Evolutionary conservation across 2,797 vertebrate species (phyloP).

Genomic region (Gallirallus australis): DNA sequence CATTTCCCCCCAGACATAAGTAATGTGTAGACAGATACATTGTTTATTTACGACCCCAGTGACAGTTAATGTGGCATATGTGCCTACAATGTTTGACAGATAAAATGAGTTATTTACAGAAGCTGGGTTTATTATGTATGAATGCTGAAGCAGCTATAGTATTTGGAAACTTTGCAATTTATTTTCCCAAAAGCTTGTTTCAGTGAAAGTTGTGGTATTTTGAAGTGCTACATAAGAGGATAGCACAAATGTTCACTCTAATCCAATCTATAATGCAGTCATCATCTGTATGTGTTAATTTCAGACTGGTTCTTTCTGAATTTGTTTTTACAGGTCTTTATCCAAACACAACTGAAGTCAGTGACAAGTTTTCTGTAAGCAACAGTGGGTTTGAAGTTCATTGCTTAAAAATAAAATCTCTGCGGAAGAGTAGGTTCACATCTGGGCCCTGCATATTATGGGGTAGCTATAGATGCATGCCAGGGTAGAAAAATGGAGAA

Average conservation of each 20-base stretch:
- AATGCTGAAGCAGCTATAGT: constrained; percentile 38
- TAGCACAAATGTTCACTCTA: background rate
- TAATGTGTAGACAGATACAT: constrained; percentile 48
- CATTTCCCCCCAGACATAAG: constrained; percentile 51
- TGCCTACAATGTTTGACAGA: constrained; percentile 57
- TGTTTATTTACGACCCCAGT: constrained; percentile 65
- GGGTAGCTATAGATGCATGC: background rate
- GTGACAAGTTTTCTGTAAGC: background rate
- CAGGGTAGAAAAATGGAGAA: background rate
- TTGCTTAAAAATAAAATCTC: background rate
- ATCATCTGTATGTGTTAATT: background rate
- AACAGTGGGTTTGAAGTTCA: background rate
- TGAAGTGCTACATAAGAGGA: background rate
- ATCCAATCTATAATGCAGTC: background rate
- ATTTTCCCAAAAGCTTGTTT: constrained; percentile 36
- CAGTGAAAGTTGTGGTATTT: background rate
- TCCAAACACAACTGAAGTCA: background rate
- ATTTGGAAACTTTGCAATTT: constrained; percentile 33
- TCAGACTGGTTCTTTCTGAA: background rate
- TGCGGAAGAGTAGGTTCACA: background rate
- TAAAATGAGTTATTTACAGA: constrained; percentile 72
- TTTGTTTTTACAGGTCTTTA: constrained; percentile 16
- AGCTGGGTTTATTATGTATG: constrained; percentile 63
- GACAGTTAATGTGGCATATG: constrained; percentile 59
- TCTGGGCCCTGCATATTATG: background rate